A percentile compares a stretch with the other conserved stretches of the same genome.
Conservation (phyloP, 2,113 vertebrate genomes). For the Rhadina sibilatrix region DNA sequence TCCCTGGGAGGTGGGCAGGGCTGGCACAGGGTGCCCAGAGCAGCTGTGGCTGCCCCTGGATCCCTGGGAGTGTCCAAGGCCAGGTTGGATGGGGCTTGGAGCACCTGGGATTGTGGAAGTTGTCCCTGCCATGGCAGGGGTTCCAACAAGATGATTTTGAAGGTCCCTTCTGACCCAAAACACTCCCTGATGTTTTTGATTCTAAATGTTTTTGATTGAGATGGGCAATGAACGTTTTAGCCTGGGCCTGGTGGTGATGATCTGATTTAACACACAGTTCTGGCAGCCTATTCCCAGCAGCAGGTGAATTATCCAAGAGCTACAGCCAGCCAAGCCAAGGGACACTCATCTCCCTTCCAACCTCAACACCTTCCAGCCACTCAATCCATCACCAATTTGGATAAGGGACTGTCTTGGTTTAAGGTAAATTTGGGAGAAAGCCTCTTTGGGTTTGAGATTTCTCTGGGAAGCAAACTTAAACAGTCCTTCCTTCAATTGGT, state of each 20-base stretch:
- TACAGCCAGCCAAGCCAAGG: background rate
- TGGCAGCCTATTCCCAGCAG: background rate
- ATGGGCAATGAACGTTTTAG: background rate
- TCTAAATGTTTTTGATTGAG: rapidly evolving
- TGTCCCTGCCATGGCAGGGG: background rate
- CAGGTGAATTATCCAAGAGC: background rate
- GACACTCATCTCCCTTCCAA: background rate
- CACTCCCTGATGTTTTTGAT: background rate
- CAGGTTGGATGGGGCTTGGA: rapidly evolving
- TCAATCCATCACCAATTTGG: rapidly evolving
- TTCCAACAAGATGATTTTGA: background rate
- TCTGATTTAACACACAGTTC: background rate
- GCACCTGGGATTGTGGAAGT: rapidly evolving
- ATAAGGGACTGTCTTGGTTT: background rate
- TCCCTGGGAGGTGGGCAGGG: rapidly evolving
- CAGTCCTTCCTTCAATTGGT: too few species aligned
- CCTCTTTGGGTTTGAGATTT: too few species aligned
- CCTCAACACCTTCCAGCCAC: background rate
- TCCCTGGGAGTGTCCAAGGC: background rate
- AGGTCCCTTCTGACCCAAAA: background rate
- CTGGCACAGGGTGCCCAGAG: background rate
- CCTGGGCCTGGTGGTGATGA: background rate
- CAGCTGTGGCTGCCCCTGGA: background rate
- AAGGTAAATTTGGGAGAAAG: too few species aligned
- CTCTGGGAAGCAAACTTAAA: too few species aligned